These are phyloP conservation scores for Alethe diademata DNA, from an alignment of 2,113 vertebrate species.

Conservation along the genomic window DNA sequence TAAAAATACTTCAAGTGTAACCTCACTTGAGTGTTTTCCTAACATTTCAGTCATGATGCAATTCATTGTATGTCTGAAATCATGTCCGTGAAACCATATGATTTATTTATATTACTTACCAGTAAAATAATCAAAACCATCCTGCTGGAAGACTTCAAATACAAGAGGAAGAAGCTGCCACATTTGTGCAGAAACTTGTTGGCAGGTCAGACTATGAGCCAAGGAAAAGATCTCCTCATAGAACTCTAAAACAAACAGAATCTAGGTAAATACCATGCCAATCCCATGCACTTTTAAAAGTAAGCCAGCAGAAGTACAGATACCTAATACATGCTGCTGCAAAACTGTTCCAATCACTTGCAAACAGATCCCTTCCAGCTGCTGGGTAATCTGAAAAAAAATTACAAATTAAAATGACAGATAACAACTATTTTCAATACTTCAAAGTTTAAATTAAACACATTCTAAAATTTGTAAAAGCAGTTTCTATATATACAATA, in stretches of 20 bases:
- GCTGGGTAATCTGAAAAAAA: slow-evolving; percentile 90
- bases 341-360: slow-evolving; percentile 98
- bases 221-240: slow-evolving; percentile 98
- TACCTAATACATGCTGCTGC: slow-evolving; percentile 97
- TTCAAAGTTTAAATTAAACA: neutral
- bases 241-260: slow-evolving; percentile 82
- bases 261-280: neutral
- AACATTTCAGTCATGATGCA: neutral
- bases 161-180: slow-evolving; percentile 97
- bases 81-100: neutral
- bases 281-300: neutral
- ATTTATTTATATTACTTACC: slow-evolving; percentile 57
- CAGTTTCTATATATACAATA: neutral
- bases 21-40: neutral
- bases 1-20: neutral
- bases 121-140: slow-evolving; percentile 96
- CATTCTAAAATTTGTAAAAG: neutral
- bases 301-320: neutral
- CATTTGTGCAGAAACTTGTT: slow-evolving; percentile 98
- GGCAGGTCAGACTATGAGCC: slow-evolving; percentile 97
- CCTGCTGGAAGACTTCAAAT: slow-evolving; percentile 98
- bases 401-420: neutral
- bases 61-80: neutral
- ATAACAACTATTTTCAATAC: neutral
- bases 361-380: slow-evolving; percentile 98